Conservation (phyloP, 1,140 invertebrate species). For the Drosophila malerkotliana region DNA sequence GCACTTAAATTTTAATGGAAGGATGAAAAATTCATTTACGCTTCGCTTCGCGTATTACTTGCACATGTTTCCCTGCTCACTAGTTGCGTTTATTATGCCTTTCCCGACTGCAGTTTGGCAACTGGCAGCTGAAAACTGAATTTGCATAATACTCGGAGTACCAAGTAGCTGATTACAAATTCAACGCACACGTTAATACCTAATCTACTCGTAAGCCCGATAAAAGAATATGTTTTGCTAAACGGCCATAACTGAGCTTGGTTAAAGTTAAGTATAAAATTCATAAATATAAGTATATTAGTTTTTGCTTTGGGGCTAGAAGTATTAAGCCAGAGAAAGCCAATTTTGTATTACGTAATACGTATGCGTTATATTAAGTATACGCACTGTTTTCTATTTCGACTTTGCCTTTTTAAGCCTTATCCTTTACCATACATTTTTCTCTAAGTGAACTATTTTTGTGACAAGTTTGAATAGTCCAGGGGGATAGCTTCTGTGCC, state of each 20-base stretch:
- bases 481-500: conserved; percentile 5
- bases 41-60: conserved; percentile 71
- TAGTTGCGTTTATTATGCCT: conserved; percentile 47
- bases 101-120: conserved; percentile 30
- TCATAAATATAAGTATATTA: neutral
- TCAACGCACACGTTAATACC: conserved; percentile 47
- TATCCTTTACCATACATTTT: neutral
- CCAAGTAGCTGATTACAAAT: conserved; percentile 26
- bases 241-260: neutral
- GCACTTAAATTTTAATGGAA: conserved; percentile 82
- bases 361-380: neutral
- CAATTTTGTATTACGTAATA: neutral
- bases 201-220: conserved; percentile 8
- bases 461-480: conserved; percentile 22
- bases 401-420: too few relatives aligned
- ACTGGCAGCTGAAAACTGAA: conserved; percentile 4
- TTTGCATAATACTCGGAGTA: conserved; percentile 27
- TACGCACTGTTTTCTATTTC: neutral
- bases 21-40: conserved; percentile 83
- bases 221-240: conserved; percentile 10
- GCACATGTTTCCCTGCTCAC: conserved; percentile 71
- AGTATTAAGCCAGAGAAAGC: neutral
- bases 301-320: neutral
- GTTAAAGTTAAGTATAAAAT: neutral
- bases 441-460: neutral